Evolutionary conservation across 2,113 vertebrate genomes (phyloP).

Genomic region (Vulpes lagopus): DNA sequence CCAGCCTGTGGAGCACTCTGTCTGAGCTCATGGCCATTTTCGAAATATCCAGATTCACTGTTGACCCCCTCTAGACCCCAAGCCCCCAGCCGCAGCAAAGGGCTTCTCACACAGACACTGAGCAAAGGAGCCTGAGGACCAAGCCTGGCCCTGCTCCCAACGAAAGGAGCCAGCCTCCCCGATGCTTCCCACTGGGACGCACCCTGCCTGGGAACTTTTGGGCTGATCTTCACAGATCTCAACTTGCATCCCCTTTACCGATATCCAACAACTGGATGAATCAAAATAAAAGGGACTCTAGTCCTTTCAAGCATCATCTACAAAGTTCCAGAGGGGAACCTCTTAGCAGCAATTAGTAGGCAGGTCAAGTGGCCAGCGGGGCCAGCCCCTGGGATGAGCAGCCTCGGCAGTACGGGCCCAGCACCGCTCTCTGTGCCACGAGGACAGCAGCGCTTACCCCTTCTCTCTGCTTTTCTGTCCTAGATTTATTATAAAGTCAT

Average conservation of each 20-base stretch:
- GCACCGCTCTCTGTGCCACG: neutral
- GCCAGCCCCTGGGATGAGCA: neutral
- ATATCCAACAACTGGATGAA: neutral
- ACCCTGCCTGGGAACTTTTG: fast-evolving
- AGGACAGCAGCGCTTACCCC: fast-evolving
- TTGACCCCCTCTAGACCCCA: neutral
- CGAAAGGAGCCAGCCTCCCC: fast-evolving
- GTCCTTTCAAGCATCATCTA: neutral
- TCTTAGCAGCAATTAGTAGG: constrained; percentile 30
- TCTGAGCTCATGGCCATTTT: neutral
- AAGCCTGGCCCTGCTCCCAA: neutral
- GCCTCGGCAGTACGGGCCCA: neutral
- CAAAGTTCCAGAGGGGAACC: neutral
- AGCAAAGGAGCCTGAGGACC: neutral
- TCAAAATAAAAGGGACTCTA: neutral
- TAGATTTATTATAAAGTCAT: constrained; percentile 98
- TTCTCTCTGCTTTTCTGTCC: constrained; percentile 71
- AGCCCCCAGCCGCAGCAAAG: fast-evolving
- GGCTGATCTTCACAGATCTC: neutral
- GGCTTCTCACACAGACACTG: fast-evolving
- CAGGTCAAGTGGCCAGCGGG: neutral
- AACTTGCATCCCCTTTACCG: neutral
- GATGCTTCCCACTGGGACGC: fast-evolving
- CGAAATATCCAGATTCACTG: neutral
- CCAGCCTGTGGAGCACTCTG: fast-evolving